Evolutionary conservation across 2,888 invertebrate genomes (phyloP).

Genomic region (Cinara cedri): DNA sequence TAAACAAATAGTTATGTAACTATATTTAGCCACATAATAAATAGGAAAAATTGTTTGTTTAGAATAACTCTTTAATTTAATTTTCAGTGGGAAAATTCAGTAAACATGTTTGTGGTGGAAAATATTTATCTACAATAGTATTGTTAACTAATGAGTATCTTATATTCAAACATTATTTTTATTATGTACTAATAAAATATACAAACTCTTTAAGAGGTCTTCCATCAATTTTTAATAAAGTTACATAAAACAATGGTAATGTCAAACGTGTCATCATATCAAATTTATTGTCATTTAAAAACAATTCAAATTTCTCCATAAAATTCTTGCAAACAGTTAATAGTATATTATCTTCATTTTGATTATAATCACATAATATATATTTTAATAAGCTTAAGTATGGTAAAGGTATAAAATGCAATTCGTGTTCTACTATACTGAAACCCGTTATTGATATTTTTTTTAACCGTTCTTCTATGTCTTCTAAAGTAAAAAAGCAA

Average conservation of each 20-base stretch:
- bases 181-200: background rate
- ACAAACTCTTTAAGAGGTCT: conserved; percentile 51
- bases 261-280: conserved; percentile 42
- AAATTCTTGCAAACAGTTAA: conserved; percentile 35
- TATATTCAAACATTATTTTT: too few species aligned
- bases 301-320: conserved; percentile 46
- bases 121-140: too few species aligned
- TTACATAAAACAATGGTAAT: conserved; percentile 47
- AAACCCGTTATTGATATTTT: conserved; percentile 12
- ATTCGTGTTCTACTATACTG: conserved; percentile 19
- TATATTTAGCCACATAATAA: too few species aligned
- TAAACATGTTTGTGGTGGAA: too few species aligned
- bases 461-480: conserved; percentile 42
- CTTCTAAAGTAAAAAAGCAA: conserved; percentile 29
- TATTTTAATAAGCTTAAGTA: conserved; percentile 37
- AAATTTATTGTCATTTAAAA: conserved; percentile 49
- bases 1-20: too few species aligned
- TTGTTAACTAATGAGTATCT: too few species aligned
- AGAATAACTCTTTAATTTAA: too few species aligned
- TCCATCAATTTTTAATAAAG: conserved; percentile 54
- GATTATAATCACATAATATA: conserved; percentile 36
- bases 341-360: conserved; percentile 44
- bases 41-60: too few species aligned
- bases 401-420: conserved; percentile 45
- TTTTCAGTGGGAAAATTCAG: too few species aligned